Evolutionary conservation across 1,140 invertebrate genomes (phyloP).

Genomic region (Nasonia giraulti): DNA sequence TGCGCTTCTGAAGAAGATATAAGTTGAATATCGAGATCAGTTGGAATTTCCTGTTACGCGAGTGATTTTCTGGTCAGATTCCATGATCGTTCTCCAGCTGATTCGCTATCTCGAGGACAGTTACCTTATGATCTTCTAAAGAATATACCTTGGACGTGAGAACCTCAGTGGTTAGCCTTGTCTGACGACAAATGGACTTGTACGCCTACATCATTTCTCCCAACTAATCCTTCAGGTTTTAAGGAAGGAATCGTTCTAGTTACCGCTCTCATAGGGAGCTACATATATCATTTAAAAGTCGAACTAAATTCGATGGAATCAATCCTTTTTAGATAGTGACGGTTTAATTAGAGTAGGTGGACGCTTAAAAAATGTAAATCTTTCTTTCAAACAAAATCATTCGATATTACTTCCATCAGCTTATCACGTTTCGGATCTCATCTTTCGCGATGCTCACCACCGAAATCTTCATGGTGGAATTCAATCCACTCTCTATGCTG

Average conservation of each 20-base stretch:
- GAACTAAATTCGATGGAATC: neutral
- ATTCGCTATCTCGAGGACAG: neutral
- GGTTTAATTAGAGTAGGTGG: slow-evolving; percentile 26
- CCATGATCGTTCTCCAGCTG: neutral
- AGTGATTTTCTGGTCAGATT: neutral
- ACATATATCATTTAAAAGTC: neutral
- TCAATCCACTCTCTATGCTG: too few relatives aligned
- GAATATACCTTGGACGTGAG: neutral
- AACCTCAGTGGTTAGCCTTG: neutral
- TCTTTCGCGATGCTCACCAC: slow-evolving; percentile 10
- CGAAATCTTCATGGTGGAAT: slow-evolving; percentile 19
- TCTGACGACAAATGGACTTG: neutral
- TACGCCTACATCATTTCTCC: neutral
- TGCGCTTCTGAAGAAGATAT: neutral
- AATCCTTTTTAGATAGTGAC: slow-evolving; percentile 3
- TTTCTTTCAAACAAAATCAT: neutral
- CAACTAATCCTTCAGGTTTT: neutral
- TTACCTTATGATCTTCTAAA: neutral
- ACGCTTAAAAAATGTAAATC: neutral
- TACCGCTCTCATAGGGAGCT: neutral
- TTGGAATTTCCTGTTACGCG: neutral
- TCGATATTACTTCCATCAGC: slow-evolving; percentile 8
- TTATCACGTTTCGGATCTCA: slow-evolving; percentile 7
- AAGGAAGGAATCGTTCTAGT: neutral
- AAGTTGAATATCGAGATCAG: neutral